phyloP scores from a whole-genome alignment of 2,797 vertebrate species.

The Lateolabrax maculatus region DNA sequence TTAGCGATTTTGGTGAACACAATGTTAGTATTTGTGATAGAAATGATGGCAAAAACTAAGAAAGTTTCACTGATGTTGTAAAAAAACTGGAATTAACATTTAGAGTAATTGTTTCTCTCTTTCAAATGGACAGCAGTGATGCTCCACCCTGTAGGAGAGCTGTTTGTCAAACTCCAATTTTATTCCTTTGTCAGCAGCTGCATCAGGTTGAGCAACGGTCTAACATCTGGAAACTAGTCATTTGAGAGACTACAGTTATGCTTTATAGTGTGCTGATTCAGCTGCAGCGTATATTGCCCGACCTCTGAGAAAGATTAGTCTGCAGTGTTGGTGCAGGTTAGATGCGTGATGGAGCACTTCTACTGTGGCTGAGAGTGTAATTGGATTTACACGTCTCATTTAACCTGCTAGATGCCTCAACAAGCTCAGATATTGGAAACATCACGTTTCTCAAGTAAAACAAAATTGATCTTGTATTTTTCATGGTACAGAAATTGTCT shows the following conservation, averaged over 20 bases:
- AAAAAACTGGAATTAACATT: background rate
- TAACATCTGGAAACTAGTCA: constrained; percentile 64
- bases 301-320: constrained; percentile 57
- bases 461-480: constrained; percentile 46
- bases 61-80: background rate
- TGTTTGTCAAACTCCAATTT: constrained; percentile 44
- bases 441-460: constrained; percentile 42
- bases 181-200: constrained; percentile 56
- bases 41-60: background rate
- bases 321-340: constrained; percentile 55
- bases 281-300: constrained; percentile 20
- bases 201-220: constrained; percentile 41
- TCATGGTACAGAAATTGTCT: constrained; percentile 20
- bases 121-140: constrained; percentile 1
- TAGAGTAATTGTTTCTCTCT: background rate
- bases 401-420: constrained; percentile 60
- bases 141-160: background rate
- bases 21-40: background rate
- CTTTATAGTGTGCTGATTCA: constrained; percentile 72
- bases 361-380: constrained; percentile 54
- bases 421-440: constrained; percentile 48
- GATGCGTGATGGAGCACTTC: constrained; percentile 55
- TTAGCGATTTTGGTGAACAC: background rate
- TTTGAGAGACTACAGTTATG: constrained; percentile 55
- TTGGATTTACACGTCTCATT: constrained; percentile 76